Percentiles rank a stretch among this genome's conserved stretches.
phyloP scores from a whole-genome alignment of 2,113 vertebrate genomes.

The Catagonus wagneri region DNA sequence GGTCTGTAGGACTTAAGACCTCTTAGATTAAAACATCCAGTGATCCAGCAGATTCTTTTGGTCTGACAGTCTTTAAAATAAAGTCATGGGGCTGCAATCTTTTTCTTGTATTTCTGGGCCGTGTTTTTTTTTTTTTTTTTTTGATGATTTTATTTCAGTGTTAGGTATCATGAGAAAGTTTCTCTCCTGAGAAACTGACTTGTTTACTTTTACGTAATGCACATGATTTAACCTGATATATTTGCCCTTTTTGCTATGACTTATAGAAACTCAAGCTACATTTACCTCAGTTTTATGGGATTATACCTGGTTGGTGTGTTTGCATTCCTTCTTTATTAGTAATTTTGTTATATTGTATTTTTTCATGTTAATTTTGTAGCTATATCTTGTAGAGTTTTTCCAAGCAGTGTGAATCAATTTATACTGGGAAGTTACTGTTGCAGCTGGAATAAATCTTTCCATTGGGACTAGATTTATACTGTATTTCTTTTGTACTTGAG shows the following conservation, averaged over 20 bases:
- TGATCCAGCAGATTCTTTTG: neutral
- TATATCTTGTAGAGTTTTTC: neutral
- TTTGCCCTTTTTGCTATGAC: neutral
- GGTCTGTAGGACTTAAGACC: neutral
- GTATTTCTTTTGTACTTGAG: neutral
- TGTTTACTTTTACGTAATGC: neutral
- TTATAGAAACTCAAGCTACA: slow-evolving; percentile 13
- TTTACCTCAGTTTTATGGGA: neutral
- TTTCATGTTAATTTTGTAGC: neutral
- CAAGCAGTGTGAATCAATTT: neutral
- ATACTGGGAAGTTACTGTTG: neutral
- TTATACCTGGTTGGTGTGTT: neutral
- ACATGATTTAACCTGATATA: neutral
- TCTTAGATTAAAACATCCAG: neutral
- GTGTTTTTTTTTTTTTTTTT: neutral
- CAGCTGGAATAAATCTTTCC: neutral
- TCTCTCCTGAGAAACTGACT: neutral
- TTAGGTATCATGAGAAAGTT: neutral
- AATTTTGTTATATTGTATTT: neutral
- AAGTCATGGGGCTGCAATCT: neutral
- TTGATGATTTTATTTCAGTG: neutral
- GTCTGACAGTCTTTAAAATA: neutral
- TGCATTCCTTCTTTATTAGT: neutral
- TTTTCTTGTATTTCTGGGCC: neutral
- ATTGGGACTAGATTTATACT: neutral